A percentile compares a stretch with the other conserved stretches of the same genome.
These are phyloP conservation scores for Calameuta pallipes DNA, from an alignment of 2,888 invertebrate species.

Conservation along the genomic window DNA sequence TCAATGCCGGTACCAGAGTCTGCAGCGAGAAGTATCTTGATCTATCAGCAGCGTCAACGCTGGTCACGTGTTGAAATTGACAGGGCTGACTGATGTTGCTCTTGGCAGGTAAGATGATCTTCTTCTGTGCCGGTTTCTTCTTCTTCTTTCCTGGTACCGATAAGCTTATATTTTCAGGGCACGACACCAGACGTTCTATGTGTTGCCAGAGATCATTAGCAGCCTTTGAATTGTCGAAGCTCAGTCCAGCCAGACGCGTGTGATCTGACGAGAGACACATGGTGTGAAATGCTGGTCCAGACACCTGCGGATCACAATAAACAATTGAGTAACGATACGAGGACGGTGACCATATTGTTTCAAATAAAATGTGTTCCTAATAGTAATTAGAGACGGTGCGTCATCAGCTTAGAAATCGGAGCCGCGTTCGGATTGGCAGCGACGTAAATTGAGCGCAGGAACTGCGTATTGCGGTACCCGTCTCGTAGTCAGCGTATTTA, in stretches of 20 bases:
- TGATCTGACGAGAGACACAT: conserved; percentile 84
- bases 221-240: conserved; percentile 80
- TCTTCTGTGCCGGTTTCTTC: conserved; percentile 69
- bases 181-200: conserved; percentile 77
- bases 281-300: conserved; percentile 82
- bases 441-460: background rate
- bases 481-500: background rate
- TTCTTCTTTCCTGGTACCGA: conserved; percentile 77
- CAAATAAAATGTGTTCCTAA: background rate
- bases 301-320: conserved; percentile 54
- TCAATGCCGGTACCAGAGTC: conserved; percentile 69
- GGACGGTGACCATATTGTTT: too few species aligned
- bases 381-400: background rate
- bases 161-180: conserved; percentile 82
- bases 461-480: background rate
- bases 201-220: conserved; percentile 78
- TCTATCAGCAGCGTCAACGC: conserved; percentile 77
- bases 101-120: conserved; percentile 77
- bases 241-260: conserved; percentile 80
- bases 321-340: too few species aligned
- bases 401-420: background rate
- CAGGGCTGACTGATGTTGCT: conserved; percentile 86
- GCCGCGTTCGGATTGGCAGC: background rate
- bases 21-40: conserved; percentile 76
- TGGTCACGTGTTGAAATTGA: conserved; percentile 86